phyloP scores from a whole-genome alignment of 1,140 invertebrate genomes.

The Philotrypesis tridentata region DNA sequence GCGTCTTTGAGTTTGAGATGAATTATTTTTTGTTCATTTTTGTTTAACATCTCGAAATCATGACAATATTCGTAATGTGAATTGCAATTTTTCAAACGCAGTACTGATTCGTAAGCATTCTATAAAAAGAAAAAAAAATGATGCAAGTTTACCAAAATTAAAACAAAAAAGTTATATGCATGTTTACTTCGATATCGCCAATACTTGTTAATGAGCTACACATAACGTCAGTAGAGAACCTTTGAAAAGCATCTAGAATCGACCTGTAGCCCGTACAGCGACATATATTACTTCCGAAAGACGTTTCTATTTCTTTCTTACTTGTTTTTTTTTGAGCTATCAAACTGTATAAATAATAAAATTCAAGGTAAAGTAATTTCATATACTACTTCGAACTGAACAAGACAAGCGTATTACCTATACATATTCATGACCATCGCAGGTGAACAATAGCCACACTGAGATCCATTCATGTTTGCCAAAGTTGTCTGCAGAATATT shows the following conservation, averaged over 20 bases:
- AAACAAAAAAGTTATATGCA: too few species aligned
- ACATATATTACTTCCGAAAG: conserved; percentile 88
- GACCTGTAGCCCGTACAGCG: conserved; percentile 91
- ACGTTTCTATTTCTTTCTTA: conserved; percentile 80
- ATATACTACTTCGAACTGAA: background rate
- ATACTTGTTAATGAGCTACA: too few species aligned
- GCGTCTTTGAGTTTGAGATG: background rate
- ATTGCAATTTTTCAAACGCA: conserved; percentile 46
- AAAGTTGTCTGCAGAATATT: conserved; percentile 81
- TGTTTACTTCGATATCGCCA: too few species aligned
- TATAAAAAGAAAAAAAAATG: background rate
- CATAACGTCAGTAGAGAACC: conserved; percentile 80
- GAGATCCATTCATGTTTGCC: conserved; percentile 83
- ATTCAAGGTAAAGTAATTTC: background rate
- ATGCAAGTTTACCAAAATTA: too few species aligned
- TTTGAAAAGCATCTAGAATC: conserved; percentile 88
- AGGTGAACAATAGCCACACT: conserved; percentile 88
- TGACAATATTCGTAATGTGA: background rate
- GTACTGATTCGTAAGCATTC: background rate
- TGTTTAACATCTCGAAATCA: background rate
- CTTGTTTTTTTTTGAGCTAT: background rate
- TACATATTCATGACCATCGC: conserved; percentile 92
- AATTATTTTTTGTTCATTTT: background rate
- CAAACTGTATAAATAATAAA: background rate
- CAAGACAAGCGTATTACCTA: conserved; percentile 72